Percentiles rank a stretch among this genome's conserved stretches.
Conservation (phyloP, 2,888 invertebrate species). For the Caenorhabditis imperialis region DNA sequence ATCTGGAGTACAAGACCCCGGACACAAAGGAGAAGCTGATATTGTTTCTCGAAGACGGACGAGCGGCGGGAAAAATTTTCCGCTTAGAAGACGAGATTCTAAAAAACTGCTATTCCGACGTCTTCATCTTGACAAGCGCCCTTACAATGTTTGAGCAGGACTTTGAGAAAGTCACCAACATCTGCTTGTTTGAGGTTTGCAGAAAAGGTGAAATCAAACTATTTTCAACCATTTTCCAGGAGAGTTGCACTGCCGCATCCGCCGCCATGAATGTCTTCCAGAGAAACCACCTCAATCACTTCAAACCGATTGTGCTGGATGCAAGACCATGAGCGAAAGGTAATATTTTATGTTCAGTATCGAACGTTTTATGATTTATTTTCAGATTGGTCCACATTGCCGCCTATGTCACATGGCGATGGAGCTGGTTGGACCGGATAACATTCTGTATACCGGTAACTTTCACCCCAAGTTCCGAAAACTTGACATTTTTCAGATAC, state of each 20-base stretch:
- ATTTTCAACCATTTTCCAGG: background rate
- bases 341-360: too few species aligned
- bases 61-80: background rate
- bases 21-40: background rate
- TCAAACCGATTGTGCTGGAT: background rate
- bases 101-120: background rate
- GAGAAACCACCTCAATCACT: background rate
- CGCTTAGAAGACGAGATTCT: background rate
- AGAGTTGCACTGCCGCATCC: conserved; percentile 7
- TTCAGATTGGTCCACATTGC: background rate
- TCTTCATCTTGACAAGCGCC: background rate
- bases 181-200: background rate
- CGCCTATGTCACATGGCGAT: background rate
- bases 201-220: background rate
- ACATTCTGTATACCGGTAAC: background rate
- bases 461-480: too few species aligned
- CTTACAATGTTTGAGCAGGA: background rate
- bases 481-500: conserved; percentile 10
- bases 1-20: background rate
- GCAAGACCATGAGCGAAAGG: conserved; percentile 6
- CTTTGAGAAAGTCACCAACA: background rate
- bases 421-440: background rate
- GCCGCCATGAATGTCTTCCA: conserved; percentile 9
- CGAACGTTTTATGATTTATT: too few species aligned
- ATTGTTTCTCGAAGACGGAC: background rate